Conservation (phyloP, 1,140 invertebrate genomes). For the Parapsyche elsis region DNA sequence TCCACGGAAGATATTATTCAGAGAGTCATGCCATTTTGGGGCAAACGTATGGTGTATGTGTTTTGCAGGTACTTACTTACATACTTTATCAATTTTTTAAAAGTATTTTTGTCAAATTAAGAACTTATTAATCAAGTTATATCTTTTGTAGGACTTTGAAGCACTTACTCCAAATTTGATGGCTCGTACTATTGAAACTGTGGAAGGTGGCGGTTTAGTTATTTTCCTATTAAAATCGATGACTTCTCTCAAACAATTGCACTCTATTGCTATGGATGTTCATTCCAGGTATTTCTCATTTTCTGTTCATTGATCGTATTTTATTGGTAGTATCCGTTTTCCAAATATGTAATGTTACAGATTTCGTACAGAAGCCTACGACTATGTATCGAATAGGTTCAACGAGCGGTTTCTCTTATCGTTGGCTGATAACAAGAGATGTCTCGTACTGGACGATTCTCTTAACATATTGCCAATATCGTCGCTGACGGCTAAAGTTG, state of each 20-base stretch:
- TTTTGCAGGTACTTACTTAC: slow-evolving; percentile 79
- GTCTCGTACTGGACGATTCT: slow-evolving; percentile 94
- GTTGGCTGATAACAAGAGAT: slow-evolving; percentile 86
- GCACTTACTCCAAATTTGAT: slow-evolving; percentile 98
- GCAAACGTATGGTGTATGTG: slow-evolving; percentile 97
- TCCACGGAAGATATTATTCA: slow-evolving; percentile 97
- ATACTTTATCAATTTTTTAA: slow-evolving; percentile 3
- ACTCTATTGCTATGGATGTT: slow-evolving; percentile 98
- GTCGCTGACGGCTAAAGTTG: slow-evolving; percentile 85
- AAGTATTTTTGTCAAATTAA: slow-evolving; percentile 26
- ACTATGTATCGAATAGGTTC: slow-evolving; percentile 92
- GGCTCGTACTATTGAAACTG: slow-evolving; percentile 97
- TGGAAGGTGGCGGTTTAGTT: slow-evolving; percentile 97
- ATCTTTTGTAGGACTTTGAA: slow-evolving; percentile 89
- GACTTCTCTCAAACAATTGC: slow-evolving; percentile 92
- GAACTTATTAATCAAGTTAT: neutral
- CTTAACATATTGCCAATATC: slow-evolving; percentile 93
- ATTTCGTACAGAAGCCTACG: slow-evolving; percentile 92
- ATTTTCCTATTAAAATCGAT: slow-evolving; percentile 89
- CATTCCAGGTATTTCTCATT: slow-evolving; percentile 81
- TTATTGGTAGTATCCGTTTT: neutral
- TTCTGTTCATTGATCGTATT: neutral
- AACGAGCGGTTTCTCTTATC: slow-evolving; percentile 97
- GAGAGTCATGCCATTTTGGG: slow-evolving; percentile 99
- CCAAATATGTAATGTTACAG: slow-evolving; percentile 55